Base-by-base conservation (phyloP, 2,888 invertebrate species). In the Ferrisia virgata region DNA sequence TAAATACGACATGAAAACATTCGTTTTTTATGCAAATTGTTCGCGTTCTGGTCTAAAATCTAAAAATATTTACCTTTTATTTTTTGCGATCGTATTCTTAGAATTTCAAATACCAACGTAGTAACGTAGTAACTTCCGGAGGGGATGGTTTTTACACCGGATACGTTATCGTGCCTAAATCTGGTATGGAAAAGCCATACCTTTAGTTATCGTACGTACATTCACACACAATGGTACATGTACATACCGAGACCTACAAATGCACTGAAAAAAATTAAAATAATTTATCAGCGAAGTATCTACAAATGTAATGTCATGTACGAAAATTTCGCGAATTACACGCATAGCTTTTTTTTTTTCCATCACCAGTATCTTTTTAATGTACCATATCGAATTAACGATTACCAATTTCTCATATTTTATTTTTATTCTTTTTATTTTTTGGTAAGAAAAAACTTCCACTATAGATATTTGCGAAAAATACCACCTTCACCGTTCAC, bases 61-160 rank as follows among this genome's bases (percentile, higher is more conserved):
- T 64, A 64, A 64, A 64, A 64, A 64, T 64, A 64, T 64, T 64
- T 64, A 64, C 58, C 58, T 64, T 28, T 64, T n/a, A n/a, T n/a
- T n/a, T 64, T 64, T 18, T 18, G 18, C 47, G 25, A 9, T 28
- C 58, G 28, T 64, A 64, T 64, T 64, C 58, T 64, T 11, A 28
- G 58, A 64, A 64, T 64, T 64, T 64, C 58, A 11, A 64, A 64
- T 28, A 64, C 58, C n/a, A n/a, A n/a, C n/a, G n/a, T n/a, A n/a
- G n/a, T n/a, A n/a, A n/a, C n/a, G n/a, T n/a, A n/a, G 58, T 64
- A 64, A 64, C 58, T 28, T 64, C 58, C 58, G 58, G 8, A 64
- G 58, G 58, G 58, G 58, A 25, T 64, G 11, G 2, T 64, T 64
- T 53, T 28, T 64, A 28, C 58, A 64, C 28, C 58, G 58, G 58